A percentile compares a stretch with the other conserved stretches of the same genome.
Conservation (phyloP, 2,797 vertebrate genomes). For the Kryptopterus vitreolus region DNA sequence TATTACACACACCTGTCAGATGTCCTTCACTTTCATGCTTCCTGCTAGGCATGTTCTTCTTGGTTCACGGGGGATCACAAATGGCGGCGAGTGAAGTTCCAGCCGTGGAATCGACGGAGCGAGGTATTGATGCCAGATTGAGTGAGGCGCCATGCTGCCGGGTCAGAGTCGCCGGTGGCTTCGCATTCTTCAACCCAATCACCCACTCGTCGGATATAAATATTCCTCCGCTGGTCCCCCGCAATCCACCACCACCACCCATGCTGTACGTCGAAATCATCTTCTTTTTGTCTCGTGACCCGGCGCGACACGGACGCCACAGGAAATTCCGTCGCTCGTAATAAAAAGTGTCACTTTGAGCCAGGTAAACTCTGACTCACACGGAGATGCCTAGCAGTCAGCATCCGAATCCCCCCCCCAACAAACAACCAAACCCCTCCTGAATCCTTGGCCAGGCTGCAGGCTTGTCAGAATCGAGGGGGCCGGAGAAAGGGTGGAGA, state of each 20-base stretch:
- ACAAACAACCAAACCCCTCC: too few species aligned
- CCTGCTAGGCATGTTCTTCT: conserved; percentile 54
- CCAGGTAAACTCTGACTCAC: conserved; percentile 39
- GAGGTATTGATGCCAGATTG: not conserved
- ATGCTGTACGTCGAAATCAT: conserved; percentile 10
- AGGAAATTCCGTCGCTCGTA: conserved; percentile 41
- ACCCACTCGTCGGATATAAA: conserved; percentile 46
- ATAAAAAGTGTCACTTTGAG: conserved; percentile 51
- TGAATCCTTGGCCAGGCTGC: conserved; percentile 50
- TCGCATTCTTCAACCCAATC: conserved; percentile 9
- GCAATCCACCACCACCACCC: too few species aligned
- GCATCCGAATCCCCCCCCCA: too few species aligned
- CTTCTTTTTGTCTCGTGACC: conserved; percentile 36
- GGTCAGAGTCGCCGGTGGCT: conserved; percentile 28
- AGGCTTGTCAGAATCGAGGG: conserved; percentile 56
- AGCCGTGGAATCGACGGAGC: not conserved
- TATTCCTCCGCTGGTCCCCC: conserved; percentile 30
- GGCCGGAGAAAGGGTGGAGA: conserved; percentile 60
- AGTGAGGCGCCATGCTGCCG: conserved; percentile 3
- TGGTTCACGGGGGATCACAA: conserved; percentile 19
- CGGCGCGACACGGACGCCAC: conserved; percentile 12
- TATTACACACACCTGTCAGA: not conserved
- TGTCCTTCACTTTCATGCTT: not conserved
- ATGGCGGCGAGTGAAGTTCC: conserved; percentile 11
- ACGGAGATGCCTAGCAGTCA: conserved; percentile 12